phyloP scores from a whole-genome alignment of 2,888 invertebrate genomes.

The Ennomos quercinarius region DNA sequence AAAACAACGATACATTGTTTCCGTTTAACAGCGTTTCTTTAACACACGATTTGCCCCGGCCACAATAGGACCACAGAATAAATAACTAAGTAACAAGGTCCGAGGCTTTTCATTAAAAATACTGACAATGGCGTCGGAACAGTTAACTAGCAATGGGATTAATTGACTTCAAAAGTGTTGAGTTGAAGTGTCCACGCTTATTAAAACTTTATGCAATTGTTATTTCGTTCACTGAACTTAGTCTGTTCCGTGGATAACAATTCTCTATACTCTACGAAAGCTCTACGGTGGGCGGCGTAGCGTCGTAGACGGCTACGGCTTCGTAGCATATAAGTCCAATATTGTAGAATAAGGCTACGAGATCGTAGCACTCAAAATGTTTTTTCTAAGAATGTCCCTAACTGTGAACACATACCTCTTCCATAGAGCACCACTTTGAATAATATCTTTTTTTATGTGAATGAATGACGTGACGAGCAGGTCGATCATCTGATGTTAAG shows the following conservation, averaged over 20 bases:
- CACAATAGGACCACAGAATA: background rate
- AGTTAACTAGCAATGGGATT: constrained; percentile 2
- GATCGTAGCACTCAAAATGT: too few relatives aligned
- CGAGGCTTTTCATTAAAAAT: background rate
- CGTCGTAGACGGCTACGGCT: constrained; percentile 11
- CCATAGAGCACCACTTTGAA: too few relatives aligned
- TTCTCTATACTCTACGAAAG: constrained; percentile 1
- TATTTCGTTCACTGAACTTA: constrained; percentile 4
- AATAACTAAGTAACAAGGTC: too few relatives aligned
- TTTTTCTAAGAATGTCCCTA: too few relatives aligned
- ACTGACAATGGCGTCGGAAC: constrained; percentile 7
- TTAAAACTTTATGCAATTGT: constrained; percentile 1
- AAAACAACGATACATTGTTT: constrained; percentile 23
- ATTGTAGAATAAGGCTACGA: too few relatives aligned
- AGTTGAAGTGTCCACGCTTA: background rate
- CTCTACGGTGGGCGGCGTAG: background rate
- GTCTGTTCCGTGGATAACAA: background rate
- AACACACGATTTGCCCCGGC: constrained; percentile 9
- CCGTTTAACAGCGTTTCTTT: constrained; percentile 8
- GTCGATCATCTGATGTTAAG: too few relatives aligned
- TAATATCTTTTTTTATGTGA: too few relatives aligned
- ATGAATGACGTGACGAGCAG: too few relatives aligned
- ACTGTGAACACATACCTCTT: too few relatives aligned
- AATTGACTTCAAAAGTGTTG: constrained; percentile 2
- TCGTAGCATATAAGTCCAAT: constrained; percentile 8